A percentile compares a stretch with the other conserved stretches of the same genome.
phyloP scores from a whole-genome alignment of 2,113 vertebrate genomes.

The Regulus satrapa region DNA sequence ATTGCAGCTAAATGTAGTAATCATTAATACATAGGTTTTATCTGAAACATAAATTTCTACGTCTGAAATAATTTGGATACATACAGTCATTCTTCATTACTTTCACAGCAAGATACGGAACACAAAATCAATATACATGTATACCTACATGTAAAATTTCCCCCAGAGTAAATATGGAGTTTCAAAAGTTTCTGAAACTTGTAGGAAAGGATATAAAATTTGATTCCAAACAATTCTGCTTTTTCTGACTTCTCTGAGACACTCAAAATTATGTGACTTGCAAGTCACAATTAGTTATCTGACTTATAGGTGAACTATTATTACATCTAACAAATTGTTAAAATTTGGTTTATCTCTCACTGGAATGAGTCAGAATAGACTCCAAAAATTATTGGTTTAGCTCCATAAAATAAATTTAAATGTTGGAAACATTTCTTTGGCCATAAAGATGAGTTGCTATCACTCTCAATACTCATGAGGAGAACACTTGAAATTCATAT shows the following conservation, averaged over 20 bases:
- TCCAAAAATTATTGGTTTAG: not conserved
- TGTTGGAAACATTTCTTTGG: not conserved
- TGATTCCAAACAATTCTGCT: not conserved
- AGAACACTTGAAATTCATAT: not conserved
- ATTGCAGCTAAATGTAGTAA: not conserved
- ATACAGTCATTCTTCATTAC: not conserved
- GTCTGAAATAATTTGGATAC: fast-evolving
- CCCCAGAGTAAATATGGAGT: not conserved
- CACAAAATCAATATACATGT: not conserved
- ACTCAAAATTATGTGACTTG: not conserved
- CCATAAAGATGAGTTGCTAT: not conserved
- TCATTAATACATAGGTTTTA: not conserved
- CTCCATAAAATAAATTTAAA: not conserved
- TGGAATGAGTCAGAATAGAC: not conserved
- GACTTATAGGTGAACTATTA: not conserved
- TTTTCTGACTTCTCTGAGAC: not conserved
- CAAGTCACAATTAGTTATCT: not conserved
- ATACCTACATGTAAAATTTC: not conserved
- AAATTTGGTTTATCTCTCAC: not conserved
- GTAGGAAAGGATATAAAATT: not conserved
- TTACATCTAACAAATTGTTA: no score
- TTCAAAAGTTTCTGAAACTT: not conserved
- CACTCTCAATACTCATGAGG: not conserved
- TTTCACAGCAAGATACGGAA: not conserved
- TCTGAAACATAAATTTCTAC: not conserved